Evolutionary conservation across 37 sponge, comb jelly and placozoan genomes (phyloP), one percentile per base, ranked within the genome.

Genomic region (Agelas oroides): DNA sequence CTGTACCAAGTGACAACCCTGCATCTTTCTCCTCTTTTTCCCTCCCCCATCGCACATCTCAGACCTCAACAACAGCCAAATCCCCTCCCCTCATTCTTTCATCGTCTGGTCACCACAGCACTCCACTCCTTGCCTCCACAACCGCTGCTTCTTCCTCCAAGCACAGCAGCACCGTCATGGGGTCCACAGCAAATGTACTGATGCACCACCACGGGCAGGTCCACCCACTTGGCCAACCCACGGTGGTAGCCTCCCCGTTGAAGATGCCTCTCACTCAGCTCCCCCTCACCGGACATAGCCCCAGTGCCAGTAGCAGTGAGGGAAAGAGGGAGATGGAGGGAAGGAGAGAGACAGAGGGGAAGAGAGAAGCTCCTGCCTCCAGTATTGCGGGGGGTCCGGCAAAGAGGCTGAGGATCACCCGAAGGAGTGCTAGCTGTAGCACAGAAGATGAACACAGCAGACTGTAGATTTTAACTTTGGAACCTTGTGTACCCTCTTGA

Each of bases 211-310:
- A 35, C 19, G 74, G 60, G 31, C 41, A 73, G n/a, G 28, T 54
- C 21, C 27, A 64, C 21, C 25, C 66, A 20, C 37, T 66, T 34
- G 25, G 23, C 21, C 77, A 67, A 12, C 76, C 86, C 20, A 85
- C 86, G 12, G 87, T 86, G 34, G 78, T 86, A 12, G 87, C 87
- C 68, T 77, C 77, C 19, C 86, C 86, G 0, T 53, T 85, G 27
- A 85, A 85, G 59, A 19, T 70, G 5, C 81, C 81, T 30, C 31
- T 80, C 8, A 60, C 72, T 31, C 71, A 58, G 24, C 71, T 70
- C 19, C 72, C 82, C 3, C 71, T 40, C 1, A 64, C 62, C 12
- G 59, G 58, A 28, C 46, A 70, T 6, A 23, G 36, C 52, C 27
- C 33, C 33, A 58, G 60, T 41, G 71, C 35, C 25, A 65, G 36